Evolutionary conservation across 2,113 vertebrate species (phyloP), one percentile per base, ranked within the genome.

Genomic region (Sinocyclocheilus maitianheensis): DNA sequence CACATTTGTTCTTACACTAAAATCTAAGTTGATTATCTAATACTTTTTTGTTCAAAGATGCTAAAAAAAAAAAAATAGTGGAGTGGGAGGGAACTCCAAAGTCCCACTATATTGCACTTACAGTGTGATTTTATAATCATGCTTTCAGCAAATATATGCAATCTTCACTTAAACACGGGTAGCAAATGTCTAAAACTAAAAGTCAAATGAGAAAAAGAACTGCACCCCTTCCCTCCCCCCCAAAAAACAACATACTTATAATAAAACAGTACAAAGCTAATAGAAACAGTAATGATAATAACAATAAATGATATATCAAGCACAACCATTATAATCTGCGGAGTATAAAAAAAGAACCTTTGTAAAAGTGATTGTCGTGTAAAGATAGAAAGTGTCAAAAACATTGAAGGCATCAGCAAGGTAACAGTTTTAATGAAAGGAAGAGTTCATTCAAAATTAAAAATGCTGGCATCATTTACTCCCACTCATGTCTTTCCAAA

Each of bases 331-430:
- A 1, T 87, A 87, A 87, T 80, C 89, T 87, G 77, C 90, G 26
- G 87, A 81, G 87, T 92, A 90, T 88, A 88, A 90, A 88, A 46
- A 91, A 92, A 72, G 53, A 77, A 81, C 60, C 79, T 90, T 92
- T 94, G 93, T 93, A 92, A 95, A 94, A 95, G 90, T 93, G 94
- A 95, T 95, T 95, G 94, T 95, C 94, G 91, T 91, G 90, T 92
- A 87, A 69, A 90, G 90, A 93, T 94, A 92, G 93, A 95, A 94
- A 93, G 89, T 91, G 91, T 90, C 90, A 83, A 89, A 89, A 93
- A 94, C 93, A 94, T 92, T 91, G 86, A 94, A 95, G 93, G 93
- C 94, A 93, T 92, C 85, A 87, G 93, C 92, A 46, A 87, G 79
- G 85, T 84, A 71, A 82, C 78, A 7, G 63, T 69, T 80, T 85